Conservation (phyloP, 2,797 vertebrate genomes). For the Diglossa cyanea region DNA sequence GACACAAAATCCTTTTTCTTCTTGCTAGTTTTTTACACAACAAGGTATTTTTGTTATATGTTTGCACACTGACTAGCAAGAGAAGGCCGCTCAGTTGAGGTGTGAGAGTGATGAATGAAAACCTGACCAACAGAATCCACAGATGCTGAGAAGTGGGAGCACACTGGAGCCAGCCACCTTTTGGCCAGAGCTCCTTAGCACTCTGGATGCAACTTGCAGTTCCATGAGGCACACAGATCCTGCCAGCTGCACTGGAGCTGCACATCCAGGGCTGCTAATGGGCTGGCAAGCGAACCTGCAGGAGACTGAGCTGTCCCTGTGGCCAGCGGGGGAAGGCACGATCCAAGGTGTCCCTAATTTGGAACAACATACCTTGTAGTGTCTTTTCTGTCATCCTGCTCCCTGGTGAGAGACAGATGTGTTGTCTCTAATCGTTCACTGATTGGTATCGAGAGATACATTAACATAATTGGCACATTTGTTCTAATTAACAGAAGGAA, state of each 20-base stretch:
- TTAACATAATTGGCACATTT: conserved; percentile 93
- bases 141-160: not conserved
- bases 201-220: not conserved
- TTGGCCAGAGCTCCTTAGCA: not conserved
- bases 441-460: conserved; percentile 89
- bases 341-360: conserved; percentile 27
- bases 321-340: not conserved
- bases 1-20: not conserved
- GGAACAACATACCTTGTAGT: conserved; percentile 39
- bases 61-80: not conserved
- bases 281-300: not conserved
- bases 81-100: not conserved
- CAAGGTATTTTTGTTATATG: not conserved
- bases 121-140: not conserved
- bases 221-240: not conserved
- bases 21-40: not conserved
- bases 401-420: conserved; percentile 75
- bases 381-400: conserved; percentile 38
- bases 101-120: not conserved
- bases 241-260: not conserved
- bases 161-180: not conserved
- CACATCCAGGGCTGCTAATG: not conserved
- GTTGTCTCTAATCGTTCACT: conserved; percentile 84
- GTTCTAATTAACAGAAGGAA: conserved; percentile 89
- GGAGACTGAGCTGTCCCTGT: not conserved